These are phyloP conservation scores for Periparus ater DNA, from an alignment of 2,797 vertebrate species.

Conservation along the genomic window DNA sequence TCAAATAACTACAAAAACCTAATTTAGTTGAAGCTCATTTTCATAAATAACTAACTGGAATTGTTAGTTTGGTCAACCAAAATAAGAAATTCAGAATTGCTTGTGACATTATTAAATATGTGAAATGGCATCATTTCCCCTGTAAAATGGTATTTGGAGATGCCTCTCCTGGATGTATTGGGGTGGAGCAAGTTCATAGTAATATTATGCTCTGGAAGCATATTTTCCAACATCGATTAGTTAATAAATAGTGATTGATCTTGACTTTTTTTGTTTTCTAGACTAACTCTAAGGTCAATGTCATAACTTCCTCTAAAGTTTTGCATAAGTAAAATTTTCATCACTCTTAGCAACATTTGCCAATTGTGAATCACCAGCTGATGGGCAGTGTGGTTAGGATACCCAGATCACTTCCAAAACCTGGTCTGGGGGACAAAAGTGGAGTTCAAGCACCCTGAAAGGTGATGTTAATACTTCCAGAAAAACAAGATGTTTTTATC, in stretches of 20 bases:
- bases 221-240: background rate
- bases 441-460: background rate
- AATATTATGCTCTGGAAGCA: background rate
- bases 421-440: background rate
- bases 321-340: background rate
- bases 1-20: conserved; percentile 36
- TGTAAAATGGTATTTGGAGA: background rate
- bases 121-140: background rate
- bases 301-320: background rate
- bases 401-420: background rate
- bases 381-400: background rate
- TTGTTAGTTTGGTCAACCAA: background rate
- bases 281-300: background rate
- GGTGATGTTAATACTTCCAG: rapidly evolving
- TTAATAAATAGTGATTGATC: background rate
- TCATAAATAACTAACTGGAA: conserved; percentile 36
- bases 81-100: background rate
- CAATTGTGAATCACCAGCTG: background rate
- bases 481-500: rapidly evolving
- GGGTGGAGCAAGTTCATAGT: background rate
- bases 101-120: background rate
- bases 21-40: conserved; percentile 20
- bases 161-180: rapidly evolving
- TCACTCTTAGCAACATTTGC: background rate
- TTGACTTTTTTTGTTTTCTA: background rate